Conservation (phyloP, 2,113 vertebrate species). For the Myotis yumanensis region DNA sequence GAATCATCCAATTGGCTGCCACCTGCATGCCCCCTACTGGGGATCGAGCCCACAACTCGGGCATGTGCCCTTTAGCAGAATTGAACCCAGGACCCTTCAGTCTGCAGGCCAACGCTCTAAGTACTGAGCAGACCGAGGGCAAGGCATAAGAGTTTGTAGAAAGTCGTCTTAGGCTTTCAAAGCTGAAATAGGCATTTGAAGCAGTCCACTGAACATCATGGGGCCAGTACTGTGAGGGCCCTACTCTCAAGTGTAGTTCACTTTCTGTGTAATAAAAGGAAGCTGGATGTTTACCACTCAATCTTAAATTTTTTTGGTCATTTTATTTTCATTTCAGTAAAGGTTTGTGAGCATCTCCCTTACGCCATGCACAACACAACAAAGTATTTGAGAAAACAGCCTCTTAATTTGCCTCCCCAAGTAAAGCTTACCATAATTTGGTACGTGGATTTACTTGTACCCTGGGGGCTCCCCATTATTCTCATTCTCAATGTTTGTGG, state of each 20-base stretch:
- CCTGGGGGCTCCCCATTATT: neutral
- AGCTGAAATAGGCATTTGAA: neutral
- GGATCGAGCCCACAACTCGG: no score
- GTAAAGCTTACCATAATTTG: neutral
- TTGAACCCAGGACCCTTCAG: no score
- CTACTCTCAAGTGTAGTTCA: neutral
- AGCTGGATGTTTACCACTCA: constrained; percentile 10
- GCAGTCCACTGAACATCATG: neutral
- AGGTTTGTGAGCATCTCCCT: neutral
- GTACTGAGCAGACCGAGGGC: no score
- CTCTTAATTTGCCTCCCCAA: neutral
- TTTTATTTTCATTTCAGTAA: constrained; percentile 36
- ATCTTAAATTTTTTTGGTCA: neutral
- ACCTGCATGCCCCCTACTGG: no score
- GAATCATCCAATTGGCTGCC: no score
- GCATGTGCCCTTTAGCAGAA: no score
- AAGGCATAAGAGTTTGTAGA: neutral
- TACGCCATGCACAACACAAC: neutral
- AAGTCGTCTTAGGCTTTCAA: neutral
- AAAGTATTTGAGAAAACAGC: neutral
- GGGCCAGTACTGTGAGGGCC: neutral
- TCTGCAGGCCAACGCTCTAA: no score
- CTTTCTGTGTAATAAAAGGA: neutral
- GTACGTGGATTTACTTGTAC: neutral
- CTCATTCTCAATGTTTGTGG: neutral